These are phyloP conservation scores for Podabrus alpinus DNA, from an alignment of 2,888 invertebrate genomes.

Conservation along the genomic window DNA sequence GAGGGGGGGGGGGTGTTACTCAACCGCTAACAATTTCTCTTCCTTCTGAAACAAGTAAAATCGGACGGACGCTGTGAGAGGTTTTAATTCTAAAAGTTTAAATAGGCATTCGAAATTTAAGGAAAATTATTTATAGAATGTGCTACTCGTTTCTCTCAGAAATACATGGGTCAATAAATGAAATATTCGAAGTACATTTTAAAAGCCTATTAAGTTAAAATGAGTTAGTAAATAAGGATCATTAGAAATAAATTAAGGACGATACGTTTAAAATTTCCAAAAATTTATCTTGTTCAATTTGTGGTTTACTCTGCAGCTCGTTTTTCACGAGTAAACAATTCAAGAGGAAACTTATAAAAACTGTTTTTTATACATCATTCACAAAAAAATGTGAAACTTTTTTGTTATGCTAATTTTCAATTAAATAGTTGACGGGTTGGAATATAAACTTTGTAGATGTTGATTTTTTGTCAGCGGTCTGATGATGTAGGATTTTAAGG, in stretches of 20 bases:
- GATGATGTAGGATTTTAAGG: constrained; percentile 20
- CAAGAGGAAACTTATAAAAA: neutral
- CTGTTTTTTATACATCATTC: neutral
- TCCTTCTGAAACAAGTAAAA: constrained; percentile 26
- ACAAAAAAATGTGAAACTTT: constrained; percentile 3
- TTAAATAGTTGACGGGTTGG: constrained; percentile 8
- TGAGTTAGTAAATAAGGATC: neutral
- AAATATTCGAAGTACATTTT: neutral
- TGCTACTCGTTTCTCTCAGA: neutral
- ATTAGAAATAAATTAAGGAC: neutral
- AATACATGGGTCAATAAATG: neutral
- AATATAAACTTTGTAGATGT: constrained; percentile 15
- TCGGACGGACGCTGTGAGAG: constrained; percentile 21
- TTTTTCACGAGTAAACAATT: constrained; percentile 1
- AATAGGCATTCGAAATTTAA: constrained; percentile 18
- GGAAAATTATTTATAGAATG: neutral
- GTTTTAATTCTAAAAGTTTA: constrained; percentile 28
- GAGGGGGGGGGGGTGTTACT: constrained; percentile 24
- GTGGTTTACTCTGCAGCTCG: neutral
- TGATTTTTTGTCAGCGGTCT: constrained; percentile 17
- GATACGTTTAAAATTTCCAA: neutral
- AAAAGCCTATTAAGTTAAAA: neutral
- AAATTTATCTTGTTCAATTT: constrained; percentile 1
- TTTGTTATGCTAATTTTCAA: constrained; percentile 17
- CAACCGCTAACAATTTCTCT: constrained; percentile 29